Evolutionary conservation across 2,888 invertebrate species (phyloP).

Genomic region (Girardia tigrina): DNA sequence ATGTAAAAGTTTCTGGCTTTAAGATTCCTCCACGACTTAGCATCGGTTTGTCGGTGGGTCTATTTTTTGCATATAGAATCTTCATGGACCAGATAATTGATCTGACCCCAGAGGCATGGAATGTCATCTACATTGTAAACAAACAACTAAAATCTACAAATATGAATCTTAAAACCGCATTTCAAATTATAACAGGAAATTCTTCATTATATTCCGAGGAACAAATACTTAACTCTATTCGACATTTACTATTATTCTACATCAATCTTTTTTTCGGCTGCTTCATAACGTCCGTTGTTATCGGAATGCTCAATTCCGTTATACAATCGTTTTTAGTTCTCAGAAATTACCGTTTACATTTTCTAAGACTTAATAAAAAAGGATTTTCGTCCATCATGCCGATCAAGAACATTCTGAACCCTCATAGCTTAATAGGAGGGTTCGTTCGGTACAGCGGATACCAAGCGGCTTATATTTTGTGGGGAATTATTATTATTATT

Average conservation of each 20-base stretch:
- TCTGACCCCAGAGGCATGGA: neutral
- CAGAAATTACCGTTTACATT: neutral
- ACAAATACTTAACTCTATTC: neutral
- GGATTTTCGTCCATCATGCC: neutral
- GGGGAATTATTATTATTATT: neutral
- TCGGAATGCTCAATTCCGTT: neutral
- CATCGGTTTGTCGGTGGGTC: neutral
- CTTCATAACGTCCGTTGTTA: neutral
- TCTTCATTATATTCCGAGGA: neutral
- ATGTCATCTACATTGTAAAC: neutral
- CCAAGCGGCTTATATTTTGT: neutral
- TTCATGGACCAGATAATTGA: neutral
- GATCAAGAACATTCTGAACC: neutral
- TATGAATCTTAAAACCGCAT: neutral
- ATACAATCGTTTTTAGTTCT: neutral
- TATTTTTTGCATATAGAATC: neutral
- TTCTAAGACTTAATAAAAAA: neutral
- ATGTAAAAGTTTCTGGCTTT: neutral
- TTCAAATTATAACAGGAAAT: neutral
- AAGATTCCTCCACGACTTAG: neutral
- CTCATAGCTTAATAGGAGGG: neutral
- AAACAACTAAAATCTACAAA: neutral
- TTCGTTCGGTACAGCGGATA: constrained; percentile 4
- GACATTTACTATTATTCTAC: neutral
- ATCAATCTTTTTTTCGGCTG: neutral